Evolutionary conservation across 2,113 vertebrate species (phyloP).

Genomic region (Azemiops feae): DNA sequence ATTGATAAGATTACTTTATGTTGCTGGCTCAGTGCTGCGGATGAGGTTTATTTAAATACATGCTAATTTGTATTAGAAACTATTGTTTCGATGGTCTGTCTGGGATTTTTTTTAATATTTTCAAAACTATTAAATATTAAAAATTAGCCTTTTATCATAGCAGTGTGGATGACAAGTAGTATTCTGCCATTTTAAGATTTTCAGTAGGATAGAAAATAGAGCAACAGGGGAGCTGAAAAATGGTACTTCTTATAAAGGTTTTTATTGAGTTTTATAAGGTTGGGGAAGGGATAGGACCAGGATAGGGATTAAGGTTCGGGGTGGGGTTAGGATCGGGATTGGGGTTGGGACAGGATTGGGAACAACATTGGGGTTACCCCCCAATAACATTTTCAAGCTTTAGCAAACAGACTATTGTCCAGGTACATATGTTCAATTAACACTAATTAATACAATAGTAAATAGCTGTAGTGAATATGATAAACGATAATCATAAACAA

Average conservation of each 20-base stretch:
- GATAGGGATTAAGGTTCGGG: too few species aligned
- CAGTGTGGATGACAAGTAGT: neutral
- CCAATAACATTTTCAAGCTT: too few species aligned
- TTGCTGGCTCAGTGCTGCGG: neutral
- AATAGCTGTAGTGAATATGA: too few species aligned
- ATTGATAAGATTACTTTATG: neutral
- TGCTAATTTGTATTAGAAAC: neutral
- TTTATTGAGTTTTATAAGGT: too few species aligned
- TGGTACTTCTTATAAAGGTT: neutral
- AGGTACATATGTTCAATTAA: too few species aligned
- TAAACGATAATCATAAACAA: too few species aligned
- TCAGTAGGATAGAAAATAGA: neutral
- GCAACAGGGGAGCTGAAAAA: neutral
- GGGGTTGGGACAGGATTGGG: too few species aligned
- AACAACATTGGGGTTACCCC: too few species aligned
- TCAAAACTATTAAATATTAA: neutral
- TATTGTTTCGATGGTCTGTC: neutral
- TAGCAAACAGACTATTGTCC: too few species aligned
- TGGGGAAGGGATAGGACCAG: too few species aligned
- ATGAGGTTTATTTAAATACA: neutral
- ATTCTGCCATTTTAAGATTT: neutral
- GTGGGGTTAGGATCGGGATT: too few species aligned
- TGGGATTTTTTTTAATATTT: neutral
- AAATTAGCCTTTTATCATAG: neutral
- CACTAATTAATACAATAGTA: too few species aligned